Evolutionary conservation across 2,797 vertebrate species (phyloP).

Genomic region (Eulemur rubriventer): DNA sequence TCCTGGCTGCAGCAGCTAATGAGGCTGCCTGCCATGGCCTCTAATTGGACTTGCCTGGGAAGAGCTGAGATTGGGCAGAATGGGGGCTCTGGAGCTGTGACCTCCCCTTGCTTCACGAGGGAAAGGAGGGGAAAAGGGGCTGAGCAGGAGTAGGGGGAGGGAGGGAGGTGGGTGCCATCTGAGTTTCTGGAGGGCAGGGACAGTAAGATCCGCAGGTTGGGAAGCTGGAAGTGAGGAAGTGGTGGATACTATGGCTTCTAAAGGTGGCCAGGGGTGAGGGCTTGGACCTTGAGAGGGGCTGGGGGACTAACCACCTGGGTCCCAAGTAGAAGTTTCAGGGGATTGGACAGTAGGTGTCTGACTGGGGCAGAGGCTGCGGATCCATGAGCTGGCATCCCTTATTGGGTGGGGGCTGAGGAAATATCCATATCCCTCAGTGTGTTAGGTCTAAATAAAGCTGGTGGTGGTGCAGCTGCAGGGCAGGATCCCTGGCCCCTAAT

Average conservation of each 20-base stretch:
- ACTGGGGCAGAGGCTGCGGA: not conserved
- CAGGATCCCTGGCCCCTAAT: not conserved
- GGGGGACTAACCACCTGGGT: too few relatives aligned
- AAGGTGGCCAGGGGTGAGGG: not conserved
- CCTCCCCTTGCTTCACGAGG: not conserved
- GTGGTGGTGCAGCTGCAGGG: not conserved
- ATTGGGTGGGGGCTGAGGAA: not conserved
- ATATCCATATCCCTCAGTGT: not conserved
- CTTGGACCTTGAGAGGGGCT: not conserved
- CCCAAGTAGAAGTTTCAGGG: not conserved
- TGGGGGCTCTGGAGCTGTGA: not conserved
- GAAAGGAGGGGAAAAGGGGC: not conserved
- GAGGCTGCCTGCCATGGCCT: slow-evolving; percentile 55
- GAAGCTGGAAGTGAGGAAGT: not conserved
- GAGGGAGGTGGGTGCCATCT: not conserved
- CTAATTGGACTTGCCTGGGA: slow-evolving; percentile 73
- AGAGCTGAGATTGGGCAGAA: slow-evolving; percentile 30
- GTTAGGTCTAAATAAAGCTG: not conserved
- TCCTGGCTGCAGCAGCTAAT: slow-evolving; percentile 31
- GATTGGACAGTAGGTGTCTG: not conserved
- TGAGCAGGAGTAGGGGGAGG: not conserved
- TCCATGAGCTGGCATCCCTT: not conserved
- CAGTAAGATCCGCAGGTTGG: not conserved
- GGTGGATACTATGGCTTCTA: not conserved
- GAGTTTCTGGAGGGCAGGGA: not conserved